These are phyloP conservation scores for Dipus sagitta DNA, from an alignment of 2,797 vertebrate genomes.

Conservation along the genomic window DNA sequence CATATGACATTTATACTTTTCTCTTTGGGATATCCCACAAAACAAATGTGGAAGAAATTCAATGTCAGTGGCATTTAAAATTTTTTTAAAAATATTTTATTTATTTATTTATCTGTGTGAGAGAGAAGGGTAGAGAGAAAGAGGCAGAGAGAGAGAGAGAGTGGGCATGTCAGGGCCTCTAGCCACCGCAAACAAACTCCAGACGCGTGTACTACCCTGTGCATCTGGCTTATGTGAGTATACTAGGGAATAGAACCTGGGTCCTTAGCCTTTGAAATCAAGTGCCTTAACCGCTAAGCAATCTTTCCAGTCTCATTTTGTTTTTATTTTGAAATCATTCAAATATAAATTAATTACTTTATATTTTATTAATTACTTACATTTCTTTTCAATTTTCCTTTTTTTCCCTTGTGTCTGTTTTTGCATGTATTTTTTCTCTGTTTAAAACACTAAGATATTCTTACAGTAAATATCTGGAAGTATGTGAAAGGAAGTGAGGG, in stretches of 20 bases:
- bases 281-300: too few relatives aligned
- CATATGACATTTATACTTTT: not conserved
- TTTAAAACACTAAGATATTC: not conserved
- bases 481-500: not conserved
- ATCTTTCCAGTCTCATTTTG: too few relatives aligned
- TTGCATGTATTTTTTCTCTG: not conserved
- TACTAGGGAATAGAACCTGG: too few relatives aligned
- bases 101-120: too few relatives aligned
- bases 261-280: too few relatives aligned
- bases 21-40: not conserved
- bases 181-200: too few relatives aligned
- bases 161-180: too few relatives aligned
- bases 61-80: not conserved
- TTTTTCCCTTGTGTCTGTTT: not conserved
- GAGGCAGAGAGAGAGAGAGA: too few relatives aligned
- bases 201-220: too few relatives aligned
- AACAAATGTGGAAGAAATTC: not conserved
- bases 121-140: too few relatives aligned
- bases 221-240: too few relatives aligned
- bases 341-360: constrained; percentile 3
- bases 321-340: not conserved
- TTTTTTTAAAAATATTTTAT: too few relatives aligned
- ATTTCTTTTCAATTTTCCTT: not conserved
- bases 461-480: constrained; percentile 15
- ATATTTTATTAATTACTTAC: not conserved